phyloP scores from a whole-genome alignment of 2,113 vertebrate species.

The Pogona vitticeps region DNA sequence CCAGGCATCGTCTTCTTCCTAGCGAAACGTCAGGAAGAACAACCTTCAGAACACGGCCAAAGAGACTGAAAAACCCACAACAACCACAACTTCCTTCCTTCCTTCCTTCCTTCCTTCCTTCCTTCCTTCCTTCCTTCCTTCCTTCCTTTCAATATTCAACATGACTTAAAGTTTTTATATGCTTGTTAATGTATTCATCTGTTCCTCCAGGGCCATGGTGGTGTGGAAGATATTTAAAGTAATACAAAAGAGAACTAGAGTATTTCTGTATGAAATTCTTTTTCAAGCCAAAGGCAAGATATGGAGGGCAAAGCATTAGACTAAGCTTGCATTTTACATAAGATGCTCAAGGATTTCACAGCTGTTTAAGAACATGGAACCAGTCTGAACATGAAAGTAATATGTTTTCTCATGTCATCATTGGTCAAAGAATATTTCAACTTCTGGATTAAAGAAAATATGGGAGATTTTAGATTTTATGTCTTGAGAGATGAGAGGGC shows the following conservation, averaged over 20 bases:
- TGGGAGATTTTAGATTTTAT: too few species aligned
- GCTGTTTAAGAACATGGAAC: not conserved
- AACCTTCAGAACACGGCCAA: too few species aligned
- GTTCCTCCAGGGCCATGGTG: not conserved
- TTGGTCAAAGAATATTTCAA: too few species aligned
- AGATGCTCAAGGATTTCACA: not conserved
- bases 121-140: too few species aligned
- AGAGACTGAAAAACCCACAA: too few species aligned
- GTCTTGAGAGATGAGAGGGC: too few species aligned
- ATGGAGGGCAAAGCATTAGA: not conserved
- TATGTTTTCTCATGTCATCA: not conserved
- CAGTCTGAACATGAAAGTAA: not conserved
- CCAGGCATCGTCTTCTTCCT: too few species aligned
- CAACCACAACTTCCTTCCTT: too few species aligned
- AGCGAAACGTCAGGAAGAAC: too few species aligned
- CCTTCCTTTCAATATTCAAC: conserved; percentile 56
- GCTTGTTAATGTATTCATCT: conserved; percentile 35
- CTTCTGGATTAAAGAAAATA: too few species aligned
- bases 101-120: too few species aligned
- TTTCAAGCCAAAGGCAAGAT: conserved; percentile 9
- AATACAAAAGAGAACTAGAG: conserved; percentile 30
- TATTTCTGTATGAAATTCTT: conserved; percentile 18
- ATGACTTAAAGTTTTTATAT: conserved; percentile 57
- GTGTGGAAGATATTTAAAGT: not conserved
- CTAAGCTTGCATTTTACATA: not conserved